These are phyloP conservation scores for Prionailurus bengalensis DNA, from an alignment of 2,113 vertebrate species.

Conservation along the genomic window DNA sequence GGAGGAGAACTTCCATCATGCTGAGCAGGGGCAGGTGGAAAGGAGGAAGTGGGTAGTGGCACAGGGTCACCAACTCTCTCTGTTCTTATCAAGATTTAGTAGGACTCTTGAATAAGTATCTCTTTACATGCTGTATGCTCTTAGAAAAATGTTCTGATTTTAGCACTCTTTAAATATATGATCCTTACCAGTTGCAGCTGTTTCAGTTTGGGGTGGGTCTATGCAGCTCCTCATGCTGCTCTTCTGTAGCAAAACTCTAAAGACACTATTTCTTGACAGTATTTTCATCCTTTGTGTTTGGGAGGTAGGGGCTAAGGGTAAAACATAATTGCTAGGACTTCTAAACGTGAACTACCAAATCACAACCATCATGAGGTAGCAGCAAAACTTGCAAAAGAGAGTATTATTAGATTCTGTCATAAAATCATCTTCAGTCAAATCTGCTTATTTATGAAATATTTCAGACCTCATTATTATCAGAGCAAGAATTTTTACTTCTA, in stretches of 20 bases:
- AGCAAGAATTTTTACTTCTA: neutral
- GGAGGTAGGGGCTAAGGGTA: neutral
- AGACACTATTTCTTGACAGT: neutral
- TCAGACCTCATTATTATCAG: neutral
- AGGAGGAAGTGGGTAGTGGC: too few species aligned
- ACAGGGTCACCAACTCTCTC: neutral
- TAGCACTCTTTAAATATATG: neutral
- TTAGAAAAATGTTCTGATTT: neutral
- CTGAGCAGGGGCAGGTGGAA: neutral
- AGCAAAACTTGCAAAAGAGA: conserved; percentile 70
- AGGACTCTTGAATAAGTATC: neutral
- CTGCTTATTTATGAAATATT: neutral
- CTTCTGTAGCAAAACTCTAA: neutral
- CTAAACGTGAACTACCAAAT: conserved; percentile 64
- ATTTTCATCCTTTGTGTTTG: neutral
- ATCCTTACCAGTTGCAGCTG: neutral
- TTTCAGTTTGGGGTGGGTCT: neutral
- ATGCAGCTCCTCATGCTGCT: neutral
- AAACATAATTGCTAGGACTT: neutral
- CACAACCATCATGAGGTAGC: conserved; percentile 73
- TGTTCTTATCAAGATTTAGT: neutral
- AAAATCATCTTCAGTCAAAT: conserved; percentile 22
- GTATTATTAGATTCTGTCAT: neutral
- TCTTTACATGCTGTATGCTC: neutral
- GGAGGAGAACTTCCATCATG: neutral